These are phyloP conservation scores for Rugalucina vietnamica DNA, from an alignment of 2,888 invertebrate genomes.

Conservation along the genomic window DNA sequence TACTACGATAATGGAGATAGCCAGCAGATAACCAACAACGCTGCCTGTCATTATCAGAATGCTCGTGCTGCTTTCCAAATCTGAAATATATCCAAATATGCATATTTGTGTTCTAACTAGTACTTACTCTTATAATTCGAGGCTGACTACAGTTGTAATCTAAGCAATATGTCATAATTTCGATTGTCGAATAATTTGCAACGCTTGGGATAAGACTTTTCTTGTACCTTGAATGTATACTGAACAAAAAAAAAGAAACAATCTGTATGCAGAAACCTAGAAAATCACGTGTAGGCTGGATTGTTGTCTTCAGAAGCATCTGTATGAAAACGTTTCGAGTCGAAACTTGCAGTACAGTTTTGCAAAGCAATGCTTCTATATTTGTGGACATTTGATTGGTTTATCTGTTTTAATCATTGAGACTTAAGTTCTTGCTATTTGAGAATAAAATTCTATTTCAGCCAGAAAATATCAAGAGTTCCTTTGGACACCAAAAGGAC, in stretches of 20 bases:
- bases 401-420: not conserved
- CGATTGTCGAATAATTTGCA: not conserved
- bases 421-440: not conserved
- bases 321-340: no score
- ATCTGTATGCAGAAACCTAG: no score
- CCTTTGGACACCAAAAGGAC: no score
- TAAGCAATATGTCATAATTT: not conserved
- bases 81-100: no score
- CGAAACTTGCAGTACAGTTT: not conserved
- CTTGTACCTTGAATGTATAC: not conserved
- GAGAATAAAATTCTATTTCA: not conserved
- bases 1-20: not conserved
- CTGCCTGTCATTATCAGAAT: not conserved
- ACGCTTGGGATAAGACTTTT: not conserved
- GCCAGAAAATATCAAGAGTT: no score
- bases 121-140: no score
- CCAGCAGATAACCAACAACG: not conserved
- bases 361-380: not conserved
- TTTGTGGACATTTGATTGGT: not conserved
- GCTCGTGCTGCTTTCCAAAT: not conserved
- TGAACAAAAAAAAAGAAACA: not conserved
- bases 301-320: no score
- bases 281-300: no score
- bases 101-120: no score
- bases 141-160: no score